Base-by-base conservation (phyloP, 2,888 invertebrate genomes). In the Selenia dentaria region DNA sequence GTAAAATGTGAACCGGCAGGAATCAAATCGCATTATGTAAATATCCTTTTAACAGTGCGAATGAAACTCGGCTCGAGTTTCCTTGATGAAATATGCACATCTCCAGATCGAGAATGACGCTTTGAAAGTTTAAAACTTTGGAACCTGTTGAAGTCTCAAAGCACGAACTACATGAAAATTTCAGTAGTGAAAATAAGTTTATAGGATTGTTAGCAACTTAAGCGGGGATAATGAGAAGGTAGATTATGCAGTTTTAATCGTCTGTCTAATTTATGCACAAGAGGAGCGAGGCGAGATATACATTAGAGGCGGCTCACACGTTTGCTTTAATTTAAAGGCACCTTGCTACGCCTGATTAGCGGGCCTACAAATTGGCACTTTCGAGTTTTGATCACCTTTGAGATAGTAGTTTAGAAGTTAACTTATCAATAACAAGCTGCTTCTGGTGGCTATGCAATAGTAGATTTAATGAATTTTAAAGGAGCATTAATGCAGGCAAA, bases 21-120 rank as follows among this genome's bases (percentile, higher is more conserved):
- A 25, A 25, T 10, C 10, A 25, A 28, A 37, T 46, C 54, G 56
- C 39, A 43, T 22, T 27, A 24, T 45, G 29, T 51, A 41, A 46
- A 41, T 32, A 13, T 9, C 37, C 14, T 40, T 9, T 8, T 14
- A 22, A 41, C 41, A 41, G 22, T 12, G 34, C 26, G 36, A 39
- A 45, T 35, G 46, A 49, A 47, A 39, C 54, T 47, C 53, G 48
- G 43, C 40, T 43, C 38, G 50, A 61, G 51, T 51, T 58, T 44
- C 43, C 33, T 34, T 47, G 57, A 87, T 86, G 74, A 85, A 85
- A 83, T 83, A 87, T 87, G 83, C 78, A 84, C 75, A 74, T 72
- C 64, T 53, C 57, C 56, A 73, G 67, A 78, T 74, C 67, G 67
- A 53, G 67, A 72, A 68, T 74, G 72, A 66, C 64, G 71, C 67